phyloP scores from a whole-genome alignment of 2,888 invertebrate genomes.

The Odontocerum albicorne region DNA sequence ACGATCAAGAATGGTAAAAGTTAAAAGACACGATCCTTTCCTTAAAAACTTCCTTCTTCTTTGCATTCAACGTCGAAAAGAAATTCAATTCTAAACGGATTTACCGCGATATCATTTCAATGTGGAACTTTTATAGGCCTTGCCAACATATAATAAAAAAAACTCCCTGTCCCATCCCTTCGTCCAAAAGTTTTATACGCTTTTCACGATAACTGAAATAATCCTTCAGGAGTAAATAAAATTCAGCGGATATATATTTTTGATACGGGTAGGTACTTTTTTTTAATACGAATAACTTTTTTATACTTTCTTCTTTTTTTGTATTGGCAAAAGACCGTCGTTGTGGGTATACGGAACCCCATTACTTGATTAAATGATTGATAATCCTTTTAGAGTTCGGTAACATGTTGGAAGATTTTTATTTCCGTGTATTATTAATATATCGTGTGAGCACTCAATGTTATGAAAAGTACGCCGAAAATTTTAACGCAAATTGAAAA shows the following conservation, averaged over 20 bases:
- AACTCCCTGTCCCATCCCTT: slow-evolving; percentile 13
- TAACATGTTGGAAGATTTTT: too few species aligned
- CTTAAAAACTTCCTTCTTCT: slow-evolving; percentile 17
- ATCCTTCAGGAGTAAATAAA: slow-evolving; percentile 19
- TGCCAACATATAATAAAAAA: slow-evolving; percentile 33
- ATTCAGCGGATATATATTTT: too few species aligned
- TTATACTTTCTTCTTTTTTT: too few species aligned
- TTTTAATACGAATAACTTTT: too few species aligned
- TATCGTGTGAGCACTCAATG: too few species aligned
- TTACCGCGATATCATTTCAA: slow-evolving; percentile 35
- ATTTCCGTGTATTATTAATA: too few species aligned
- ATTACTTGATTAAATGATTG: slow-evolving; percentile 34
- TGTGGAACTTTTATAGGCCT: slow-evolving; percentile 33
- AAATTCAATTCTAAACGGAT: slow-evolving; percentile 35
- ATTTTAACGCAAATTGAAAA: too few species aligned
- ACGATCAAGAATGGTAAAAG: too few species aligned
- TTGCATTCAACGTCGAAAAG: slow-evolving; percentile 27
- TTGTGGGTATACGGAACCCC: slow-evolving; percentile 19
- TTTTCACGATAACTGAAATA: slow-evolving; percentile 26
- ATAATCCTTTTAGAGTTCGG: slow-evolving; percentile 25
- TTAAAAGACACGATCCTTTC: too few species aligned
- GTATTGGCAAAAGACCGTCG: too few species aligned
- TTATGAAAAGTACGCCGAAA: too few species aligned
- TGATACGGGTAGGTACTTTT: too few species aligned
- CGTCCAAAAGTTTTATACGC: slow-evolving; percentile 25